Conservation (phyloP, 2,797 vertebrate genomes). For the Channa striata region DNA sequence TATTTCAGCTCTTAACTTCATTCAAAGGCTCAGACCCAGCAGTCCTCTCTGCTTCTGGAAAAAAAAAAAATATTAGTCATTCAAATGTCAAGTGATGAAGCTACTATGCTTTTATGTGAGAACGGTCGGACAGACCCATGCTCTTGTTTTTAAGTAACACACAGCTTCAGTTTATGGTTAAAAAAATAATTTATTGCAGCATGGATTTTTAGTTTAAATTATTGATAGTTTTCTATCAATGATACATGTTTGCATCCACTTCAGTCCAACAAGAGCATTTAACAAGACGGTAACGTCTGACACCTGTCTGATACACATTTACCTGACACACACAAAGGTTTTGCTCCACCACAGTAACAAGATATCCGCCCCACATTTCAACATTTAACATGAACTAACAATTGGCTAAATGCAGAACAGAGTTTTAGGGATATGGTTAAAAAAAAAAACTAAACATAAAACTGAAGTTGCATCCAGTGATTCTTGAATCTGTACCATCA, state of each 20-base stretch:
- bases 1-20: too few relatives aligned
- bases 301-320: slow-evolving; percentile 5
- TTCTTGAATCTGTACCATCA: slow-evolving; percentile 21
- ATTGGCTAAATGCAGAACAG: slow-evolving; percentile 40
- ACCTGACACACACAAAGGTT: slow-evolving; percentile 11
- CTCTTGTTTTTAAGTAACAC: neutral
- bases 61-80: too few relatives aligned
- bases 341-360: slow-evolving; percentile 28
- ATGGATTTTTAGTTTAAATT: slow-evolving; percentile 64
- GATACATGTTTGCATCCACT: slow-evolving; percentile 69
- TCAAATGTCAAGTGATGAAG: too few relatives aligned
- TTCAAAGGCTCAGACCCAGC: too few relatives aligned
- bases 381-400: slow-evolving; percentile 59
- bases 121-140: too few relatives aligned
- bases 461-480: slow-evolving; percentile 56
- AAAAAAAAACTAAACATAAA: slow-evolving; percentile 23
- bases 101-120: too few relatives aligned
- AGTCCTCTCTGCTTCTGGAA: too few relatives aligned
- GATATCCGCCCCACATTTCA: neutral
- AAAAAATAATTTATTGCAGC: slow-evolving; percentile 82
- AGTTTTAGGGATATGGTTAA: slow-evolving; percentile 19
- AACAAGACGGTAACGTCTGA: slow-evolving; percentile 49
- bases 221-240: slow-evolving; percentile 51
- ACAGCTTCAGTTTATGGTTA: slow-evolving; percentile 56
- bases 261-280: slow-evolving; percentile 48